phyloP scores from a whole-genome alignment of 2,888 invertebrate species.

The Phymatocera aterrima region DNA sequence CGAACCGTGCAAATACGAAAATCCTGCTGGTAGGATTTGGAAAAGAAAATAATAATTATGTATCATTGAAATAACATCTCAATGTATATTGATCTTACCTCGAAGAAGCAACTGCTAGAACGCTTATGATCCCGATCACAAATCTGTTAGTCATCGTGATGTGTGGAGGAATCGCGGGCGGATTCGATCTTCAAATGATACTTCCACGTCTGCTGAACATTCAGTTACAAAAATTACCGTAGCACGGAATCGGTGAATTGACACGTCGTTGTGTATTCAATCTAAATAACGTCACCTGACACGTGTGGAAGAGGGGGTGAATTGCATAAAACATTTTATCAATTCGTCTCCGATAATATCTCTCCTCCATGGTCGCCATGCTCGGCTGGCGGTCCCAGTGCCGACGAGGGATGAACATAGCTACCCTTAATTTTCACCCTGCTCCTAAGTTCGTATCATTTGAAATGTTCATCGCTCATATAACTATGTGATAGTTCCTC shows the following conservation, averaged over 20 bases:
- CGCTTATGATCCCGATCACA: background rate
- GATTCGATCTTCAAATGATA: background rate
- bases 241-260: background rate
- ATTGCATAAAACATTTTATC: no score
- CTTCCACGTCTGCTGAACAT: background rate
- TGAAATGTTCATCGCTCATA: no score
- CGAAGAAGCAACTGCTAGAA: background rate
- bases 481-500: no score
- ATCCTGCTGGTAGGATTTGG: no score
- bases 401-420: no score
- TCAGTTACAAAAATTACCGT: background rate
- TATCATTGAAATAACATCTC: background rate
- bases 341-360: no score
- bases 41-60: background rate
- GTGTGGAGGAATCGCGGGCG: background rate
- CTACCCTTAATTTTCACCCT: no score
- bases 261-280: background rate
- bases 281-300: background rate
- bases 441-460: no score
- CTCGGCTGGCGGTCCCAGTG: no score
- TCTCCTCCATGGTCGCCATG: no score
- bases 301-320: background rate
- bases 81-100: background rate
- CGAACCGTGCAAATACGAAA: background rate
- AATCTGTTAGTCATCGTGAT: background rate